Base-by-base conservation (phyloP, 2,888 invertebrate genomes). In the Megamerina dolium region DNA sequence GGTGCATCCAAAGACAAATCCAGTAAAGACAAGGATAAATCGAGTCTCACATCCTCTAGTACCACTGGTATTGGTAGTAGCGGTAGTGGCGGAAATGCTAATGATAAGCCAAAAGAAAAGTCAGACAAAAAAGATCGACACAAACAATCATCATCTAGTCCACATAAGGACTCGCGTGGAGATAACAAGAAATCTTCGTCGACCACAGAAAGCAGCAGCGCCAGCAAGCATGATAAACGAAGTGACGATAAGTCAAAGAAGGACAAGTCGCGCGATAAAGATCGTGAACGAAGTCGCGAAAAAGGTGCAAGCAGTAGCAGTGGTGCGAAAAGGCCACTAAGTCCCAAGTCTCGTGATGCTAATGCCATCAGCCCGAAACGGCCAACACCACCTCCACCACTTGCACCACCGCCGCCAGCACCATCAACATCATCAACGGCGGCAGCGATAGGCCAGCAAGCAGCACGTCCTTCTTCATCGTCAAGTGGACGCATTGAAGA, bases 221-320 rank as follows among this genome's bases (percentile, higher is more conserved):
- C n/a, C n/a, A n/a, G n/a, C 26, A 72, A 68, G 39, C 66, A 66
- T 34, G 75, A 77, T 13, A 73, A 73, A 30, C 66, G 73, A 2
- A 74, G 77, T 9, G 77, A 75, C 37, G 68, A 68, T 3, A 68
- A 66, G 41, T 53, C 59, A 1, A 74, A 74, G 37, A 75, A 73
- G 46, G 74, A 75, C n/a, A 77, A 76, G 47, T 73, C 75, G 2
- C 73, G 75, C 31, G 74, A 74, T 12, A 79, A 76, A 54, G 78
- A 78, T 18, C 72, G 74, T 18, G 76, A 76, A 10, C 69, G 75
- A 2, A 73, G 67, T 31, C 50, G 53, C 2, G 58, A 57, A n/a
- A 62, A 61, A 26, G 53, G 40, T n/a, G 44, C 54, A 32, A 52
- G 49, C 27, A 55, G 51, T 37, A 47, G 36, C 19, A 37, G 37